Conservation (phyloP, 2,888 invertebrate genomes). For the Phanerotoma sp. region DNA sequence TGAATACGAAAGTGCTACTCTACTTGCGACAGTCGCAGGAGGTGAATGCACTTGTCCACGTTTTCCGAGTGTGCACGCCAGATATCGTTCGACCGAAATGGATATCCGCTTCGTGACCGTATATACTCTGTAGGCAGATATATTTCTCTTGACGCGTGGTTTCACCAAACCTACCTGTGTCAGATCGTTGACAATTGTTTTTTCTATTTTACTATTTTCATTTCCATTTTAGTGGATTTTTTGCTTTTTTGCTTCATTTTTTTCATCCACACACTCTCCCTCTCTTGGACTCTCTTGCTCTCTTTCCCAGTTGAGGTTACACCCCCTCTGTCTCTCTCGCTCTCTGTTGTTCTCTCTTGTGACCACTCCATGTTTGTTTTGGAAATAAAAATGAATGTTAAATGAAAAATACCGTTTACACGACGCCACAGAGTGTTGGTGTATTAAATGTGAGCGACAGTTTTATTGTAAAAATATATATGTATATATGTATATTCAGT, state of each 20-base stretch:
- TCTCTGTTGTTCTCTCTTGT: too few species aligned
- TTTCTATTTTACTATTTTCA: conserved; percentile 6
- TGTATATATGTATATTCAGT: background rate
- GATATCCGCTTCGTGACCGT: conserved; percentile 34
- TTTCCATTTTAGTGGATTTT: background rate
- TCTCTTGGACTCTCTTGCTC: too few species aligned
- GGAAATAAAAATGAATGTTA: background rate
- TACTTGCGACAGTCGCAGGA: conserved; percentile 22
- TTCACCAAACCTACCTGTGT: conserved; percentile 3
- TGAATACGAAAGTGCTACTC: conserved; percentile 34
- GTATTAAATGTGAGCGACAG: background rate
- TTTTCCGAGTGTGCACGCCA: conserved; percentile 22
- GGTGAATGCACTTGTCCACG: conserved; percentile 38
- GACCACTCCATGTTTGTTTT: background rate
- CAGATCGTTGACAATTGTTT: conserved; percentile 13
- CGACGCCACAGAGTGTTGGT: background rate
- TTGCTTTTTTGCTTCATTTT: conserved; percentile 9
- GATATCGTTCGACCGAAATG: conserved; percentile 31
- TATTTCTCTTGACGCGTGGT: background rate
- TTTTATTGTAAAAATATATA: background rate
- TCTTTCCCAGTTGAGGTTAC: too few species aligned
- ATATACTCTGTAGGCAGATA: conserved; percentile 5
- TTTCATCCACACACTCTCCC: too few species aligned
- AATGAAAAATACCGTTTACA: background rate
- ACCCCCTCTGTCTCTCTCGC: too few species aligned